A percentile compares a stretch with the other conserved stretches of the same genome.
Conservation (phyloP, 2,113 vertebrate species). For the Sebastes fasciatus region DNA sequence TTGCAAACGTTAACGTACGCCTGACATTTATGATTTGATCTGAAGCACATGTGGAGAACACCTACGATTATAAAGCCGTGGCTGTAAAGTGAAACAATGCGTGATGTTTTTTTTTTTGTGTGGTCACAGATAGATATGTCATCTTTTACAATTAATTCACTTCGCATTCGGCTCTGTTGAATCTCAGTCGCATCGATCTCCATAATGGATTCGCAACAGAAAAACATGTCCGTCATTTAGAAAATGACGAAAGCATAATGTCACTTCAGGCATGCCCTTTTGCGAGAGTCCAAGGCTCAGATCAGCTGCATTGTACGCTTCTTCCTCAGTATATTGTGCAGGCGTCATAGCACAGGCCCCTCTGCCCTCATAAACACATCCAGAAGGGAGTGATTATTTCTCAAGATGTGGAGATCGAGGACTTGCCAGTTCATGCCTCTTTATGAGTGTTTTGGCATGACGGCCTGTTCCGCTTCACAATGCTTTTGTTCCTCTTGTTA, state of each 20-base stretch:
- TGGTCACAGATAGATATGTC: slow-evolving; percentile 19
- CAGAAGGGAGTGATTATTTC: slow-evolving; percentile 84
- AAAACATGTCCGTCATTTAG: slow-evolving; percentile 12
- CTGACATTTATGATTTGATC: slow-evolving; percentile 60
- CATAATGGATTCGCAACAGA: slow-evolving; percentile 7
- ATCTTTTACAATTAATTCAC: slow-evolving; percentile 19
- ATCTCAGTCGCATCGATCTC: slow-evolving; percentile 18
- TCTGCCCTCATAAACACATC: slow-evolving; percentile 80
- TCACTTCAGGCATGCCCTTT: slow-evolving; percentile 43
- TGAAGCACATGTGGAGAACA: slow-evolving; percentile 64
- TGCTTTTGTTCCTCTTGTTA: slow-evolving; percentile 72
- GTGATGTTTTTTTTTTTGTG: not conserved
- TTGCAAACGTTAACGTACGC: slow-evolving; percentile 46
- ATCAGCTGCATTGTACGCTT: slow-evolving; percentile 61
- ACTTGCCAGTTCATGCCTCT: slow-evolving; percentile 80
- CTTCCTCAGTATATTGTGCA: slow-evolving; percentile 62
- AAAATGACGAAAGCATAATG: slow-evolving; percentile 33
- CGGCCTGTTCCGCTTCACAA: slow-evolving; percentile 66
- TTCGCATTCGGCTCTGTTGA: slow-evolving; percentile 25
- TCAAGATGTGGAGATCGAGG: slow-evolving; percentile 80
- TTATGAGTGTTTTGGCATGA: slow-evolving; percentile 79
- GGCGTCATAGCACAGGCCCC: slow-evolving; percentile 70
- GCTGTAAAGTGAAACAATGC: slow-evolving; percentile 44
- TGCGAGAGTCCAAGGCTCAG: slow-evolving; percentile 51
- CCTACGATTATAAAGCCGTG: slow-evolving; percentile 37